Evolutionary conservation across 2,888 invertebrate species (phyloP).

Genomic region (Xestoiulus laeticollis): DNA sequence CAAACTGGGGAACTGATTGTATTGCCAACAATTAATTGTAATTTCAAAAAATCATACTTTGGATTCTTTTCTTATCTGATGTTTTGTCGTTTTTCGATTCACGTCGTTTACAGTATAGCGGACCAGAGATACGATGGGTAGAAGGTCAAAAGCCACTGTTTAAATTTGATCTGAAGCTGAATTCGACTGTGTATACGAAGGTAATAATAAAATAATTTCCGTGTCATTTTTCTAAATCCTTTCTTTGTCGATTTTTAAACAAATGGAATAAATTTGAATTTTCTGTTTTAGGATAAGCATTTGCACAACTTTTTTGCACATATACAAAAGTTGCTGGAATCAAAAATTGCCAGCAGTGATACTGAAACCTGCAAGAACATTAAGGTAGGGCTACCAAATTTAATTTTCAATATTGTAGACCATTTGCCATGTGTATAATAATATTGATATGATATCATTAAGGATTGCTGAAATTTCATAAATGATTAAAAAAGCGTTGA

Average conservation of each 20-base stretch:
- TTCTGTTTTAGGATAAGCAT: slow-evolving; percentile 74
- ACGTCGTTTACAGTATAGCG: slow-evolving; percentile 76
- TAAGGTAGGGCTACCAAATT: slow-evolving; percentile 54
- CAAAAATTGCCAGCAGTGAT: slow-evolving; percentile 69
- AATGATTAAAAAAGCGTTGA: too few relatives aligned
- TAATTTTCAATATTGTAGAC: background rate
- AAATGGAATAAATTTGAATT: slow-evolving; percentile 45
- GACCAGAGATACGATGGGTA: slow-evolving; percentile 93
- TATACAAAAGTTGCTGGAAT: slow-evolving; percentile 79
- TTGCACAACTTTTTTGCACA: slow-evolving; percentile 87
- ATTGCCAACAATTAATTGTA: too few relatives aligned
- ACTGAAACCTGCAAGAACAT: slow-evolving; percentile 77
- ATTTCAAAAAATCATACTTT: background rate
- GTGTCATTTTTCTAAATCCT: background rate
- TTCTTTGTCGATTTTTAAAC: background rate
- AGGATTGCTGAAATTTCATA: too few relatives aligned
- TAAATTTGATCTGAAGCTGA: slow-evolving; percentile 80
- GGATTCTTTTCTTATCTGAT: background rate
- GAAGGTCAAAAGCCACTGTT: slow-evolving; percentile 91
- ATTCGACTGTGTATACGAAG: slow-evolving; percentile 88
- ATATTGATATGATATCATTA: too few relatives aligned
- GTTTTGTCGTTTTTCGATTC: slow-evolving; percentile 67
- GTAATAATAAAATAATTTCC: slow-evolving; percentile 61
- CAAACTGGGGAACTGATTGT: background rate
- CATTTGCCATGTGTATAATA: background rate